phyloP scores from a whole-genome alignment of 2,797 vertebrate species.

The Carcharodon carcharias region DNA sequence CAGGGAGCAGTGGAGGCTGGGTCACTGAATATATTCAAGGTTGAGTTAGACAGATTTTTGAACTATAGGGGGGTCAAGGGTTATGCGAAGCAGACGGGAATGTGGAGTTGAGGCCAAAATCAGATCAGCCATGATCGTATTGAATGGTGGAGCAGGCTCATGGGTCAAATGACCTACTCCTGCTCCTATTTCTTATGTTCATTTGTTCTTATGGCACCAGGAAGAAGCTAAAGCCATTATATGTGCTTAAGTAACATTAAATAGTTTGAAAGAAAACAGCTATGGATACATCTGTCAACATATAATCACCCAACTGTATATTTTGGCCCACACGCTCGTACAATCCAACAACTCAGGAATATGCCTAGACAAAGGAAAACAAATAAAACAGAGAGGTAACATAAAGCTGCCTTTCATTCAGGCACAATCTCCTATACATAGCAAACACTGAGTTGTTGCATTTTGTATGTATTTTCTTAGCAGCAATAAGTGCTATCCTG shows the following conservation, averaged over 20 bases:
- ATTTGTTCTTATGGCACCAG: background rate
- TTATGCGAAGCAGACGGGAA: background rate
- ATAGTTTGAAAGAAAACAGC: slow-evolving; percentile 16
- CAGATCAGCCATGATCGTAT: background rate
- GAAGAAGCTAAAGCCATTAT: slow-evolving; percentile 15
- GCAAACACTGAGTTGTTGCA: background rate
- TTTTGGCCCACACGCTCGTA: slow-evolving; percentile 13
- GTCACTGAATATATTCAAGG: background rate
- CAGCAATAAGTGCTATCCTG: slow-evolving; percentile 8
- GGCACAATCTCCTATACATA: slow-evolving; percentile 21
- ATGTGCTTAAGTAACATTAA: background rate
- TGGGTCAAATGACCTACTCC: background rate
- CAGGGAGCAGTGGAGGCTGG: background rate
- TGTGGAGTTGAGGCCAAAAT: background rate
- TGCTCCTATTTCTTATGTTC: background rate
- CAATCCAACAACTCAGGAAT: slow-evolving; percentile 34
- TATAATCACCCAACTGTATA: slow-evolving; percentile 17
- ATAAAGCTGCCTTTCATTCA: slow-evolving; percentile 36
- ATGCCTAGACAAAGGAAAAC: slow-evolving; percentile 34
- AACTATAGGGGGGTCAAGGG: background rate
- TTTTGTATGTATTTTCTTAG: slow-evolving; percentile 29
- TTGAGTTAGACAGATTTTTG: background rate
- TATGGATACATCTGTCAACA: slow-evolving; percentile 23
- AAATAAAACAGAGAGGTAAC: slow-evolving; percentile 27
- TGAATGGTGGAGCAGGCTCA: background rate